A percentile compares a stretch with the other conserved stretches of the same genome.
These are phyloP conservation scores for Drosophila takahashii DNA, from an alignment of 1,140 invertebrate genomes.

Conservation along the genomic window DNA sequence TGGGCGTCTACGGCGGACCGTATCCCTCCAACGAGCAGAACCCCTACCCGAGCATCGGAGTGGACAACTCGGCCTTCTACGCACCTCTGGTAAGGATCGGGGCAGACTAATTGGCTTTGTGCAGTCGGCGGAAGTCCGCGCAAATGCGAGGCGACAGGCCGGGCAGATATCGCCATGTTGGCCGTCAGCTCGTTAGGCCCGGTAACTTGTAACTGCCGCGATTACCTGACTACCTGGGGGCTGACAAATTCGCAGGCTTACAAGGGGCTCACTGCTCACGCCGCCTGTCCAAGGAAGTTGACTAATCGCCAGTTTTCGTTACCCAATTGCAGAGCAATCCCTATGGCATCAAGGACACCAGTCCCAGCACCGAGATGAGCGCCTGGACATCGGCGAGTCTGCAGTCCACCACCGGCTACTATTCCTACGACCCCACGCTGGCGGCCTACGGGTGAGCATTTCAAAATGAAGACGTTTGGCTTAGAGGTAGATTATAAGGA, in stretches of 20 bases:
- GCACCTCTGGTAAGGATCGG: constrained; percentile 94
- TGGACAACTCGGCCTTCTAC: constrained; percentile 97
- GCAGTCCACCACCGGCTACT: constrained; percentile 94
- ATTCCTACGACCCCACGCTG: constrained; percentile 95
- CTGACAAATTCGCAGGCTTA: constrained; percentile 40
- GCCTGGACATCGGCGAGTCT: constrained; percentile 95
- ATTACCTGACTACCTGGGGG: constrained; percentile 45
- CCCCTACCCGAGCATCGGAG: constrained; percentile 95
- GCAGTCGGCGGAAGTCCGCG: constrained; percentile 56
- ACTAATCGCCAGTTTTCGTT: constrained; percentile 1
- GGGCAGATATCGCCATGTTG: constrained; percentile 32
- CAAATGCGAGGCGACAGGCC: constrained; percentile 52
- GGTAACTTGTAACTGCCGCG: constrained; percentile 33
- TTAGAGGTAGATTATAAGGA: not conserved
- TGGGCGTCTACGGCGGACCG: constrained; percentile 90
- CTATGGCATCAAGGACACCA: constrained; percentile 94
- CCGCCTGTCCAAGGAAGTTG: not conserved
- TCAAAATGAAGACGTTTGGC: constrained; percentile 22
- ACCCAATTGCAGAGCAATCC: constrained; percentile 92
- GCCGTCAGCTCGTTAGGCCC: constrained; percentile 33
- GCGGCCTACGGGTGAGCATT: constrained; percentile 95
- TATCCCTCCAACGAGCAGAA: constrained; percentile 96
- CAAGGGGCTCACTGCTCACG: constrained; percentile 18
- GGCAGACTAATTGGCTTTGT: constrained; percentile 55
- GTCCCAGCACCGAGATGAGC: constrained; percentile 92